Evolutionary conservation across 2,797 vertebrate genomes (phyloP), one percentile per base, ranked within the genome.

Genomic region (Epinephelus malabaricus): DNA sequence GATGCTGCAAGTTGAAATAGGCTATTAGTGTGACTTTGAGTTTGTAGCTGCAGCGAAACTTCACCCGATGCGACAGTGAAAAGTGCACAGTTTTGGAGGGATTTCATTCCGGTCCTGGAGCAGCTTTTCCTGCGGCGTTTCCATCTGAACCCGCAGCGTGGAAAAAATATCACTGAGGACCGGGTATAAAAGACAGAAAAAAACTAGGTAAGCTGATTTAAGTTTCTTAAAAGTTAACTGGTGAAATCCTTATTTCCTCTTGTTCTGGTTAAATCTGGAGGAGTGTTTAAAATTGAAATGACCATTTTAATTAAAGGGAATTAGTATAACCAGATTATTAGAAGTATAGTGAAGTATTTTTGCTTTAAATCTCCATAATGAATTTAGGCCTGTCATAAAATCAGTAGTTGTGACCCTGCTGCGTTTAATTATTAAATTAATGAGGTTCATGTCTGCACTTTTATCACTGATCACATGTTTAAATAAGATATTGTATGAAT

Each of bases 41-140:
- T 86, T 78, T 70, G 74, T 51, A 72, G 47, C 66, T 43, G 61
- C 17, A 18, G 25, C 49, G 54, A 64, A 92, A 89, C 81, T 88
- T 90, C 68, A 5, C 18, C 69, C 53, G 81, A 61, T 38, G 53
- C 53, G 55, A 46, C 25, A 3, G 66, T 58, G 68, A 76, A 69
- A 30, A 19, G 58, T 54, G 76, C 64, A 69, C 68, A 2, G 62
- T 76, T 43, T 25, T 9, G 13, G 43, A 11, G 59, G 78, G 76
- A 73, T 86, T 71, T 81, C 66, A 51, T n/a, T 34, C 40, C 62
- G n/a, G 60, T 75, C 45, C 61, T 62, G 88, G 79, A 82, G 10
- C 76, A 66, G 60, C 65, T 78, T 72, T 58, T 43, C 69, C 50
- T 51, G 81, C 82, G 58, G 73, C 83, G 85, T 73, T 67, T 84